Conservation (phyloP, 2,888 invertebrate genomes). For the Chrysomela aeneicollis region DNA sequence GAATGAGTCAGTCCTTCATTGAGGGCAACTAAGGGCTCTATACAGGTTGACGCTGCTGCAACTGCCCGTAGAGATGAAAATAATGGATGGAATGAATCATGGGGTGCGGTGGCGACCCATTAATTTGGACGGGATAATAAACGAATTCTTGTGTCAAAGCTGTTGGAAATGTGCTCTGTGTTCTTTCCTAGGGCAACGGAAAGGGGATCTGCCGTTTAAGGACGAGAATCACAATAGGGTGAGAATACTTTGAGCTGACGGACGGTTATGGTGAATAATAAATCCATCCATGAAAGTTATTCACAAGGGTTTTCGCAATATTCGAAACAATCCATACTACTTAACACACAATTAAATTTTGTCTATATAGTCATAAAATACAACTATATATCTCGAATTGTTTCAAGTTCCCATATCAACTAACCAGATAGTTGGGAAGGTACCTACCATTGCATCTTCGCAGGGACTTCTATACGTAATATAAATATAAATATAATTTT, state of each 20-base stretch:
- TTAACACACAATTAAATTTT: too few relatives aligned
- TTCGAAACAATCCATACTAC: too few relatives aligned
- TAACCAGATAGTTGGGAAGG: too few relatives aligned
- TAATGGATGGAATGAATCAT: background rate
- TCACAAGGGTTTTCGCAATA: too few relatives aligned
- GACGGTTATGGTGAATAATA: background rate
- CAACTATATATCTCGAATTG: too few relatives aligned
- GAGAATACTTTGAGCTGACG: background rate
- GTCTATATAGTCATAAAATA: too few relatives aligned
- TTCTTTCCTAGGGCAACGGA: background rate
- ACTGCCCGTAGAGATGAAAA: background rate
- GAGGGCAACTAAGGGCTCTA: too few relatives aligned
- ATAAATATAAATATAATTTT: too few relatives aligned
- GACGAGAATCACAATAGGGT: background rate
- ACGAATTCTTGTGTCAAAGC: background rate
- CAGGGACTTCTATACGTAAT: too few relatives aligned
- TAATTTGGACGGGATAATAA: background rate
- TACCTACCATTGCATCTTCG: too few relatives aligned
- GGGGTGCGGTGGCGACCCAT: constrained; percentile 2
- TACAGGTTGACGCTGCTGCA: background rate
- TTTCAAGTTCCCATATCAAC: too few relatives aligned
- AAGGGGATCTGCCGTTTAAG: background rate
- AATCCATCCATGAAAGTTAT: background rate
- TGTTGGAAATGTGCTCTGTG: background rate
- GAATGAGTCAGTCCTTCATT: too few relatives aligned